Percentiles rank a stretch among this genome's conserved stretches.
Evolutionary conservation across 2,113 vertebrate genomes (phyloP).

Genomic region (Onychostoma macrolepis): DNA sequence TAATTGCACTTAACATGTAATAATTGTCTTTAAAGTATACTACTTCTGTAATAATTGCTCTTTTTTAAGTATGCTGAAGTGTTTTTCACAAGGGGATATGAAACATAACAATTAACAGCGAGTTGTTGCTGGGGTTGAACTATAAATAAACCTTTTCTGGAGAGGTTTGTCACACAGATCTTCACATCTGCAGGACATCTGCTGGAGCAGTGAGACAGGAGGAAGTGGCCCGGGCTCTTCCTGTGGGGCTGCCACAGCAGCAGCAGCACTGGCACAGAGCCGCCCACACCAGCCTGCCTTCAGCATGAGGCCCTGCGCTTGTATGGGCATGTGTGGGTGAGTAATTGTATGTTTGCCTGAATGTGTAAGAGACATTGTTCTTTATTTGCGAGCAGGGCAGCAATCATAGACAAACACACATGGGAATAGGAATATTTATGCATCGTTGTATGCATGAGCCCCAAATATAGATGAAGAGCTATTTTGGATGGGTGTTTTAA

Average conservation of each 20-base stretch:
- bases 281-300: background rate
- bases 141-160: constrained; percentile 33
- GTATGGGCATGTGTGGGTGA: background rate
- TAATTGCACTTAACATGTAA: background rate
- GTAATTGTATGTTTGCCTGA: constrained; percentile 15
- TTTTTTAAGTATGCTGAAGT: background rate
- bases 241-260: background rate
- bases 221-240: background rate
- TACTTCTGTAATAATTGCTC: background rate
- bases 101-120: background rate
- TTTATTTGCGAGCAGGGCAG: background rate
- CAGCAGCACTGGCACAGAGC: constrained; percentile 10
- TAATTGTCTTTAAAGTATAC: background rate
- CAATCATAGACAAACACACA: background rate
- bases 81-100: background rate
- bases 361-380: background rate
- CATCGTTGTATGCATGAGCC: background rate
- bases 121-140: background rate
- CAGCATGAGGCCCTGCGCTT: background rate
- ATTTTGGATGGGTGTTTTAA: constrained; percentile 21
- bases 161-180: background rate
- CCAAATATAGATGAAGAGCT: background rate
- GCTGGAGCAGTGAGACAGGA: too few species aligned
- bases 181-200: background rate
- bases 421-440: background rate